Evolutionary conservation across 2,113 vertebrate genomes (phyloP).

Genomic region (Hiodon alosoides): DNA sequence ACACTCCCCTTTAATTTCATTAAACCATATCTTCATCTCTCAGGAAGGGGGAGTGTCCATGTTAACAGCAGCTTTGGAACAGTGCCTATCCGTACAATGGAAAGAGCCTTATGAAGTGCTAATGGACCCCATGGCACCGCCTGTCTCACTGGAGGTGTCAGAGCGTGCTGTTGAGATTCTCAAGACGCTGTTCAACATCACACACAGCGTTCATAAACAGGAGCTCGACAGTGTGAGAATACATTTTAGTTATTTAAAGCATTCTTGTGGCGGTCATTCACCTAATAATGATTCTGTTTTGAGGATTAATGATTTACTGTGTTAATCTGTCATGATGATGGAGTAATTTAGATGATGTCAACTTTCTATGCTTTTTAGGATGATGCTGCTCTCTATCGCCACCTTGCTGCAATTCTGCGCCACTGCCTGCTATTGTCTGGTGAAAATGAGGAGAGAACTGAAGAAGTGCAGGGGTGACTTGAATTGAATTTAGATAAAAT

Average conservation of each 20-base stretch:
- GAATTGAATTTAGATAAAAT: neutral
- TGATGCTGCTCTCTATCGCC: slow-evolving; percentile 63
- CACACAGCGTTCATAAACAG: slow-evolving; percentile 40
- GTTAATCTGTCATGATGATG: neutral
- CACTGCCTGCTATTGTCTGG: slow-evolving; percentile 62
- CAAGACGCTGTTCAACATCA: slow-evolving; percentile 55
- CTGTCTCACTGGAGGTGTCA: slow-evolving; percentile 40
- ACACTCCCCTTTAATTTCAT: neutral
- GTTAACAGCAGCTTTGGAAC: slow-evolving; percentile 41
- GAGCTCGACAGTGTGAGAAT: slow-evolving; percentile 48
- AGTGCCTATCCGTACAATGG: slow-evolving; percentile 43
- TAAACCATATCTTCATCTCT: neutral
- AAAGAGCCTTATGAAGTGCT: slow-evolving; percentile 40
- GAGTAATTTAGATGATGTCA: neutral
- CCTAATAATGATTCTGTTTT: neutral
- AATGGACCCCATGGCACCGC: slow-evolving; percentile 21
- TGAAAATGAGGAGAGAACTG: slow-evolving; percentile 50
- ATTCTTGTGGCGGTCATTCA: neutral
- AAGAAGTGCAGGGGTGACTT: slow-evolving; percentile 66
- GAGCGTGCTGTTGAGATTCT: slow-evolving; percentile 47
- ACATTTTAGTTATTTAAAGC: neutral
- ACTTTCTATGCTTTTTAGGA: slow-evolving; percentile 44
- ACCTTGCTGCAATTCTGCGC: slow-evolving; percentile 63
- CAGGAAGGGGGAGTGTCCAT: slow-evolving; percentile 45
- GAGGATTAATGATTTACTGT: slow-evolving; percentile 1